phyloP scores from a whole-genome alignment of 1,140 invertebrate genomes.

The Camponotus pennsylvanicus region DNA sequence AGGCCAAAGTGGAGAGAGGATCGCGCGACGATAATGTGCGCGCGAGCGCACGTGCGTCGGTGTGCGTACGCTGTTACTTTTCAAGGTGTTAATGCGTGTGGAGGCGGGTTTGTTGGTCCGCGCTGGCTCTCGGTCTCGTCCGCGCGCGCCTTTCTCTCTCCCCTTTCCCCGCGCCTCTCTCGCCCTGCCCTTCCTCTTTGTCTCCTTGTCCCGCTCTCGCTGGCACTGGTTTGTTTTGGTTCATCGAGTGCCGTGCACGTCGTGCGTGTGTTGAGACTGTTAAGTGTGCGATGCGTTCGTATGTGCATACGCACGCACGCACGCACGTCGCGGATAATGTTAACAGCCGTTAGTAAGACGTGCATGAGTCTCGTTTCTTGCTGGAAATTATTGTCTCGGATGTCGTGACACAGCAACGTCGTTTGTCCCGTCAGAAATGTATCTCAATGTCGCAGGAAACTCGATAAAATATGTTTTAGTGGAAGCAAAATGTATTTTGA shows the following conservation, averaged over 20 bases:
- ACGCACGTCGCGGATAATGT: constrained; percentile 62
- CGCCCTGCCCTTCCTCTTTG: constrained; percentile 47
- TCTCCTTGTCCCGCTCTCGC: constrained; percentile 63
- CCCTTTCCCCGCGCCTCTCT: neutral
- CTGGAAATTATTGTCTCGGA: constrained; percentile 54
- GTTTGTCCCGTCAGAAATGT: constrained; percentile 13
- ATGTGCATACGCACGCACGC: constrained; percentile 45
- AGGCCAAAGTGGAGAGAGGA: constrained; percentile 41
- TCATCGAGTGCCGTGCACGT: constrained; percentile 72
- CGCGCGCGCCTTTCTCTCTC: neutral
- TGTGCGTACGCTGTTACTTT: constrained; percentile 42
- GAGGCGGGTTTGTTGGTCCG: constrained; percentile 72
- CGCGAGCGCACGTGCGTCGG: constrained; percentile 21
- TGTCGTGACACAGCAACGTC: constrained; percentile 29
- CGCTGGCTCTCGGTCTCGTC: constrained; percentile 17
- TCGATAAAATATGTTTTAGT: constrained; percentile 10
- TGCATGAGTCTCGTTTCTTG: constrained; percentile 45
- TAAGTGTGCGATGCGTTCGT: constrained; percentile 56
- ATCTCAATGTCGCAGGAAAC: neutral
- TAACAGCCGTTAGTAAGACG: constrained; percentile 71
- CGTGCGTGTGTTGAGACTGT: constrained; percentile 66
- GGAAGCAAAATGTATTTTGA: constrained; percentile 5
- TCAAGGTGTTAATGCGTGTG: constrained; percentile 74
- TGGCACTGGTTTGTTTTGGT: constrained; percentile 77
- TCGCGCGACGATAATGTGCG: constrained; percentile 4